A percentile compares a stretch with the other conserved stretches of the same genome.
Conservation (phyloP, 2,113 vertebrate genomes). For the Zapus hudsonius region DNA sequence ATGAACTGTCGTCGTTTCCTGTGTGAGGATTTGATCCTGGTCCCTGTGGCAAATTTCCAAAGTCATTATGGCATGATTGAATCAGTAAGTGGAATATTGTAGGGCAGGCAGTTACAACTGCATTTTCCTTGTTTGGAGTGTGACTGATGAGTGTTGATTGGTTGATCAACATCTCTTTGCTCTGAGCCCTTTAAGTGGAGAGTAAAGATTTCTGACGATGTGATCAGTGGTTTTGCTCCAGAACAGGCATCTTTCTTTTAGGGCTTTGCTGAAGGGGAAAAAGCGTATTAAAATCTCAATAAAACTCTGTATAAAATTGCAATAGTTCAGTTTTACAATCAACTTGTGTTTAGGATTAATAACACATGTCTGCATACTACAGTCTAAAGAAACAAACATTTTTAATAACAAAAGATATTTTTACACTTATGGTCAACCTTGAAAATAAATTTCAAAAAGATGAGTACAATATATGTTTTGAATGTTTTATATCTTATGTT, state of each 20-base stretch:
- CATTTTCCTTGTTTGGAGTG: not conserved
- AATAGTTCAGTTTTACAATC: not conserved
- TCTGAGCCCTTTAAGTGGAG: not conserved
- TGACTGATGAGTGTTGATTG: not conserved
- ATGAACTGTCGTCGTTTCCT: not conserved
- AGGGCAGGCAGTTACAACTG: slow-evolving; percentile 22
- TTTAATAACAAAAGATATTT: not conserved
- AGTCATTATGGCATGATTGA: slow-evolving; percentile 1
- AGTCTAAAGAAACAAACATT: not conserved
- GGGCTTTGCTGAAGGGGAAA: not conserved
- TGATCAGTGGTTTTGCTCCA: not conserved
- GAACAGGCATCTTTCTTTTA: slow-evolving; percentile 13
- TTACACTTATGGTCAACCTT: not conserved
- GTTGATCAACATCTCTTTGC: not conserved
- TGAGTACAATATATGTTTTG: not conserved
- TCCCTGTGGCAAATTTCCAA: not conserved
- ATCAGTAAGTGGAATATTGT: not conserved
- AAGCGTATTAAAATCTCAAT: not conserved
- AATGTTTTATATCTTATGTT: slow-evolving; percentile 2
- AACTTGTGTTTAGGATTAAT: not conserved
- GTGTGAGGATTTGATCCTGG: not conserved
- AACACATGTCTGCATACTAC: not conserved
- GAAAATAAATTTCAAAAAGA: not conserved
- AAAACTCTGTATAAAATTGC: not conserved
- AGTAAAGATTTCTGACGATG: not conserved